Evolutionary conservation across 2,797 vertebrate species (phyloP).

Genomic region (Aselliscus stoliczkanus): DNA sequence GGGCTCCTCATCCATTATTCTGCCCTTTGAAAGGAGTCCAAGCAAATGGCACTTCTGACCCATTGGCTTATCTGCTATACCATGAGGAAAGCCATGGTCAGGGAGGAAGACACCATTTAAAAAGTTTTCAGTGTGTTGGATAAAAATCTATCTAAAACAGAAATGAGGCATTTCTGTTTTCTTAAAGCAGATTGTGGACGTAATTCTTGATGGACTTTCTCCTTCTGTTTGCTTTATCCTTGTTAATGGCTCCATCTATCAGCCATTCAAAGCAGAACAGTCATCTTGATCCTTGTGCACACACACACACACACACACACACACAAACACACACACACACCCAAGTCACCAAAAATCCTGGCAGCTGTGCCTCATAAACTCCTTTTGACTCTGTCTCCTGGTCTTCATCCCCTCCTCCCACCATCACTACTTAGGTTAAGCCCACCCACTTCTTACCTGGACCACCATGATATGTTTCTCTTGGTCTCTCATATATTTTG

Average conservation of each 20-base stretch:
- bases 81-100: not conserved
- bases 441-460: not conserved
- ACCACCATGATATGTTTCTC: not conserved
- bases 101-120: not conserved
- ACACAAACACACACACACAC: not conserved
- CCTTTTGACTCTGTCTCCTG: not conserved
- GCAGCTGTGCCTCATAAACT: not conserved
- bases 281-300: not conserved
- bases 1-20: not conserved
- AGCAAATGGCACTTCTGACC: not conserved
- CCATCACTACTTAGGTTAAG: not conserved
- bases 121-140: not conserved
- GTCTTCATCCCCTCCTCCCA: not conserved
- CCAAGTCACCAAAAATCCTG: not conserved
- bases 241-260: not conserved
- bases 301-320: no score
- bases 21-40: not conserved
- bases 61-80: not conserved
- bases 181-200: not conserved
- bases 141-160: not conserved
- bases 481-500: not conserved
- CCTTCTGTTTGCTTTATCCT: not conserved
- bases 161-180: not conserved
- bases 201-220: not conserved
- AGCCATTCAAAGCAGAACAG: not conserved